Percentiles rank a stretch among this genome's conserved stretches.
Evolutionary conservation across 2,888 invertebrate genomes (phyloP).

Genomic region (Parnassius apollo): DNA sequence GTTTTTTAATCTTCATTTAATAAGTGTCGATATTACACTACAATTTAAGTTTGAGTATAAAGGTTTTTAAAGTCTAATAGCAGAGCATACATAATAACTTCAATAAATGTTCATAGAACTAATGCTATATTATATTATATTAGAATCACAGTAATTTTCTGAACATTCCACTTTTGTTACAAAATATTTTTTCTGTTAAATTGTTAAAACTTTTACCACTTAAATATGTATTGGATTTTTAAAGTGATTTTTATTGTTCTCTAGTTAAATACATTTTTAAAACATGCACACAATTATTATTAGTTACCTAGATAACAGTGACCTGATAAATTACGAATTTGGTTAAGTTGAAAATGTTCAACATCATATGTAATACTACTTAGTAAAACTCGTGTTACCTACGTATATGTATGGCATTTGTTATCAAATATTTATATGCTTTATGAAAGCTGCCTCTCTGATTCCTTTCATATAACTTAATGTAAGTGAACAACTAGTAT

Average conservation of each 20-base stretch:
- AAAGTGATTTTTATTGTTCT: not conserved
- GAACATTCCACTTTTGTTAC: not conserved
- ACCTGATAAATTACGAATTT: not conserved
- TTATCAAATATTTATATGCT: slow-evolving; percentile 3
- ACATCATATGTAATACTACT: too few species aligned
- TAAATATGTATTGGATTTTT: too few species aligned
- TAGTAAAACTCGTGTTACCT: not conserved
- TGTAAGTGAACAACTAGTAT: not conserved
- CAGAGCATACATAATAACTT: too few species aligned
- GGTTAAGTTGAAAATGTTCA: not conserved
- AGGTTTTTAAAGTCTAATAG: too few species aligned
- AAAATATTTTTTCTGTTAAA: not conserved
- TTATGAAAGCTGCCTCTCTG: slow-evolving; percentile 6
- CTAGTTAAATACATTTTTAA: not conserved
- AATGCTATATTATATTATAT: too few species aligned
- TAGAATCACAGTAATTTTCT: too few species aligned
- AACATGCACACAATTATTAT: not conserved
- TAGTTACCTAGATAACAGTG: too few species aligned
- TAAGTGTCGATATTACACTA: too few species aligned
- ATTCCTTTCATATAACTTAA: not conserved
- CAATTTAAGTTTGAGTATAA: too few species aligned
- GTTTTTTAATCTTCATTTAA: too few species aligned
- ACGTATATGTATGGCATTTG: not conserved
- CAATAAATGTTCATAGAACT: too few species aligned
- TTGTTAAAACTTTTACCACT: not conserved